phyloP scores from a whole-genome alignment of 2,113 vertebrate species.

The Sinocyclocheilus grahami region DNA sequence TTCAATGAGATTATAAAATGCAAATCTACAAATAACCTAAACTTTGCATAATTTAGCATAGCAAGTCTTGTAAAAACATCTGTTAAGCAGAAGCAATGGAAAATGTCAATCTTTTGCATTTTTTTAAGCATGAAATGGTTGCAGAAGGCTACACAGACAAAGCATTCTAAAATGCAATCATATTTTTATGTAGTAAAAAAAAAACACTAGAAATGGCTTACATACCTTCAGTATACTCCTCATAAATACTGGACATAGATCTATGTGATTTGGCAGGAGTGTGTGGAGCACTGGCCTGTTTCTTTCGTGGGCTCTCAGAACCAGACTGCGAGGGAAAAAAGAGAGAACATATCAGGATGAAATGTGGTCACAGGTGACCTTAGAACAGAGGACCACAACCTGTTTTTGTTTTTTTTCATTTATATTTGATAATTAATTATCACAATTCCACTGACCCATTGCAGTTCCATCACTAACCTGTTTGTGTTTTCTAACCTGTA shows the following conservation, averaged over 20 bases:
- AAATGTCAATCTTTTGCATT: constrained; percentile 14
- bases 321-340: constrained; percentile 66
- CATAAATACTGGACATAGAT: constrained; percentile 52
- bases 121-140: constrained; percentile 72
- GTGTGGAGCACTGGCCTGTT: constrained; percentile 45
- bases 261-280: constrained; percentile 50
- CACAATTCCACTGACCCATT: no score
- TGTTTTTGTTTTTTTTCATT: background rate
- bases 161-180: constrained; percentile 30
- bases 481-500: no score
- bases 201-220: background rate
- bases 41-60: constrained; percentile 2
- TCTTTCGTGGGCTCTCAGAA: constrained; percentile 70
- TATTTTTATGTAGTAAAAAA: constrained; percentile 3
- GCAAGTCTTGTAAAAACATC: background rate
- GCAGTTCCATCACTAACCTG: no score
- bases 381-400: background rate
- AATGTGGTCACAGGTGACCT: background rate
- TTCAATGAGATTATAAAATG: constrained; percentile 53
- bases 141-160: constrained; percentile 57
- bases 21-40: background rate
- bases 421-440: no score
- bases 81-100: constrained; percentile 36
- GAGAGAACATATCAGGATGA: background rate
- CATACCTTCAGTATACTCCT: constrained; percentile 75